phyloP scores from a whole-genome alignment of 2,113 vertebrate species.

The Misgurnus anguillicaudatus region DNA sequence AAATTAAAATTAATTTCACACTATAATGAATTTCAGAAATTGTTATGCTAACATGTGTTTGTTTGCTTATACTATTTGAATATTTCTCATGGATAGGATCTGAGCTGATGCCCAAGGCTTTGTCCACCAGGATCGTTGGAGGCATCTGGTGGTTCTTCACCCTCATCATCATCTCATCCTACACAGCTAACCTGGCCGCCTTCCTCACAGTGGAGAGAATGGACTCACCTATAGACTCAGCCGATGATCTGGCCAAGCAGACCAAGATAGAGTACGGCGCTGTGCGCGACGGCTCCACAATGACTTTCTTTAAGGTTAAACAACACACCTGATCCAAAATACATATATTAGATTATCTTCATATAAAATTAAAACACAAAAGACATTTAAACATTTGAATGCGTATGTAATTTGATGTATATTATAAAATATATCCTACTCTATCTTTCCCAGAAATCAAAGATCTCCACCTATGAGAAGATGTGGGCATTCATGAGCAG shows the following conservation, averaged over 20 bases:
- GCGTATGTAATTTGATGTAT: too few relatives aligned
- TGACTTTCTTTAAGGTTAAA: slow-evolving; percentile 98
- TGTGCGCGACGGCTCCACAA: slow-evolving; percentile 94
- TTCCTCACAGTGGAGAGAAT: slow-evolving; percentile 97
- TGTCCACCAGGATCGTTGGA: slow-evolving; percentile 97
- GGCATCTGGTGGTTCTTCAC: slow-evolving; percentile 99
- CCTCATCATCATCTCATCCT: slow-evolving; percentile 97
- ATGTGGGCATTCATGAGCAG: slow-evolving; percentile 99
- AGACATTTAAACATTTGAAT: too few relatives aligned
- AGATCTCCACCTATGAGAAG: slow-evolving; percentile 97
- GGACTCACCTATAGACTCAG: slow-evolving; percentile 97
- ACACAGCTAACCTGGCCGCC: slow-evolving; percentile 97
- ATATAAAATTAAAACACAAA: background rate
- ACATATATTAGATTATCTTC: background rate
- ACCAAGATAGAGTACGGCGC: slow-evolving; percentile 98
- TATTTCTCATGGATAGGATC: slow-evolving; percentile 73
- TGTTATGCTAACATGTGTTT: too few relatives aligned
- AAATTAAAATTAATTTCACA: too few relatives aligned
- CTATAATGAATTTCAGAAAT: too few relatives aligned
- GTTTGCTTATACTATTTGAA: background rate
- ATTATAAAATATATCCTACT: too few relatives aligned
- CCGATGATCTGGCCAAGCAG: slow-evolving; percentile 96
- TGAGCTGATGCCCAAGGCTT: slow-evolving; percentile 97
- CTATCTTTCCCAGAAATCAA: slow-evolving; percentile 86
- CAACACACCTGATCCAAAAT: background rate